phyloP scores from a whole-genome alignment of 2,888 invertebrate genomes.

The Cantharis rustica region DNA sequence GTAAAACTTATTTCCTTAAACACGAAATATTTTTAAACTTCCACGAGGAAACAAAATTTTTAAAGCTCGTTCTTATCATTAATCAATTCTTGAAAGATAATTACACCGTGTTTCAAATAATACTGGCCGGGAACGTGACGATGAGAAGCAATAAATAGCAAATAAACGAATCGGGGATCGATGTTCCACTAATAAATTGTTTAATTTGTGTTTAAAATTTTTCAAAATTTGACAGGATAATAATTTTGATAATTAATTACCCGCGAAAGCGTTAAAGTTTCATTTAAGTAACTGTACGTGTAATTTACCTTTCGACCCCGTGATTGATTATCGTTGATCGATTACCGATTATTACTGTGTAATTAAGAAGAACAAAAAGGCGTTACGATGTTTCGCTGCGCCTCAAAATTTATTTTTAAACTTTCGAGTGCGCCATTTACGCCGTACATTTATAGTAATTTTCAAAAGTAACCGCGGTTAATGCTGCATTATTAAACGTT shows the following conservation, averaged over 20 bases:
- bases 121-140: not conserved
- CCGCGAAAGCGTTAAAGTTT: not conserved
- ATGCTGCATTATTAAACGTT: constrained; percentile 16
- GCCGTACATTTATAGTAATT: not conserved
- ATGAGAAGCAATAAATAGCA: not conserved
- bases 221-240: not conserved
- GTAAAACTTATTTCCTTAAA: not conserved
- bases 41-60: not conserved
- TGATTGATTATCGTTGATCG: not conserved
- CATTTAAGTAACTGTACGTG: not conserved
- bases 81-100: not conserved
- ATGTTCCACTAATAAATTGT: not conserved
- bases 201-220: not conserved
- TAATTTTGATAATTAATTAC: not conserved
- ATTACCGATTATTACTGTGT: not conserved
- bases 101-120: not conserved
- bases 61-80: not conserved
- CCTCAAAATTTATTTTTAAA: not conserved
- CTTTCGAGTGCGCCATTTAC: not conserved
- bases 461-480: constrained; percentile 10
- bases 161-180: not conserved
- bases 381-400: not conserved
- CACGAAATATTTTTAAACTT: not conserved
- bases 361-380: not conserved
- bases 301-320: not conserved